phyloP scores from a whole-genome alignment of 1,140 invertebrate species.

The Ceratosolen solmsi region DNA sequence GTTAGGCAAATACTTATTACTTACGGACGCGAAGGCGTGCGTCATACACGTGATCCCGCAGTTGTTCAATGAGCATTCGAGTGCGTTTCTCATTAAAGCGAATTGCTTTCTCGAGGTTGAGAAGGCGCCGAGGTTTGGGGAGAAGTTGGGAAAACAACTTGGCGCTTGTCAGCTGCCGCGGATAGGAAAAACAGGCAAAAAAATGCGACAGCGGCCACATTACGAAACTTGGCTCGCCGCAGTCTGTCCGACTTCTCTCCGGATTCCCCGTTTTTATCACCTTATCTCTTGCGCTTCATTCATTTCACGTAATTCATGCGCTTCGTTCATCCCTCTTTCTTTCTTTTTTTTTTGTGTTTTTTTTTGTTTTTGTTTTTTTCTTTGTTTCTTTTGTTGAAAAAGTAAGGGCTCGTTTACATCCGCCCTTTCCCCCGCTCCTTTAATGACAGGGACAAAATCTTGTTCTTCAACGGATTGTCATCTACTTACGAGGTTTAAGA shows the following conservation, averaged over 20 bases:
- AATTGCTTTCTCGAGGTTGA: not conserved
- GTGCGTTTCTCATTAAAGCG: conserved; percentile 31
- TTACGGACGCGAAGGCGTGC: not conserved
- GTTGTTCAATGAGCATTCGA: conserved; percentile 12
- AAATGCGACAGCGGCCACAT: conserved; percentile 28
- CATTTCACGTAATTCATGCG: too few species aligned
- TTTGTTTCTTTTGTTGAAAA: too few species aligned
- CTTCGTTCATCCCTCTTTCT: too few species aligned
- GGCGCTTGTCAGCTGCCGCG: conserved; percentile 10
- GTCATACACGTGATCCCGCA: not conserved
- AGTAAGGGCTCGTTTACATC: too few species aligned
- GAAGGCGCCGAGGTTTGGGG: not conserved
- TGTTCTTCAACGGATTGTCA: too few species aligned
- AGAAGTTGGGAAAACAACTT: not conserved
- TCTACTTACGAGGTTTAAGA: too few species aligned
- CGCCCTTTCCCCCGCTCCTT: too few species aligned
- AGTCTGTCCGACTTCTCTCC: not conserved
- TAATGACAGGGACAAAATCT: too few species aligned
- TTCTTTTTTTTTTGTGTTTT: too few species aligned
- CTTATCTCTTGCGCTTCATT: conserved; percentile 29
- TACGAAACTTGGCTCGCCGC: conserved; percentile 48
- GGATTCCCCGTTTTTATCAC: not conserved
- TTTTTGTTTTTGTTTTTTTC: too few species aligned
- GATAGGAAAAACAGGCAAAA: not conserved
- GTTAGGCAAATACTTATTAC: not conserved